These are phyloP conservation scores for Oostethus manadensis DNA, from an alignment of 2,113 vertebrate genomes.

Conservation along the genomic window DNA sequence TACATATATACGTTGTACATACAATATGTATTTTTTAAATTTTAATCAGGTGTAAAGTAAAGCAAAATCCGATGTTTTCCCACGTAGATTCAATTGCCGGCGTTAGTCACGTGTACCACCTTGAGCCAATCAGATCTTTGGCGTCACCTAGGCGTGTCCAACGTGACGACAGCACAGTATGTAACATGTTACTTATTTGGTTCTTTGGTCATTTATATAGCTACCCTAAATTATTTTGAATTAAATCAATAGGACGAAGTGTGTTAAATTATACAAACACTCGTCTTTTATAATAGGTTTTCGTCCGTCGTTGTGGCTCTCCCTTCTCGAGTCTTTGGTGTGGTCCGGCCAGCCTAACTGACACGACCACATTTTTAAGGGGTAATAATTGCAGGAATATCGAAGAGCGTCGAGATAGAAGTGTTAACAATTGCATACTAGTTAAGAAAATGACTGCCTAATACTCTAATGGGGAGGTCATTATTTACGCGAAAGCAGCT, in stretches of 20 bases:
- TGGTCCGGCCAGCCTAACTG: neutral
- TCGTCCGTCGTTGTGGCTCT: neutral
- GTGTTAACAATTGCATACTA: neutral
- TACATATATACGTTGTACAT: too few relatives aligned
- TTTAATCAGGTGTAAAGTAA: too few relatives aligned
- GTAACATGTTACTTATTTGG: neutral
- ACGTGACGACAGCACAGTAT: neutral
- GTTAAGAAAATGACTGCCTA: neutral
- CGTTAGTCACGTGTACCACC: neutral
- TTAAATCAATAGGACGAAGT: neutral
- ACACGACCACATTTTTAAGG: neutral
- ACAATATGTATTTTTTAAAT: too few relatives aligned
- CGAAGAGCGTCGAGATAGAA: neutral
- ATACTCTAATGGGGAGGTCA: accelerated
- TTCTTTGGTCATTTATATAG: neutral
- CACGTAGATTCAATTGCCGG: neutral
- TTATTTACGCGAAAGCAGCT: neutral
- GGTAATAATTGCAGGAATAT: neutral
- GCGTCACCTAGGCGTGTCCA: neutral
- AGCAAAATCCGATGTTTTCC: neutral
- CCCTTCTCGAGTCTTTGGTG: neutral
- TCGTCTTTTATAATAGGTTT: neutral
- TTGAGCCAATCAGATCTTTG: neutral
- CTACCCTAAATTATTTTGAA: neutral
- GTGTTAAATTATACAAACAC: too few relatives aligned